These are phyloP conservation scores for Campylomormyrus tamandua DNA, from an alignment of 2,113 vertebrate species.

Conservation along the genomic window DNA sequence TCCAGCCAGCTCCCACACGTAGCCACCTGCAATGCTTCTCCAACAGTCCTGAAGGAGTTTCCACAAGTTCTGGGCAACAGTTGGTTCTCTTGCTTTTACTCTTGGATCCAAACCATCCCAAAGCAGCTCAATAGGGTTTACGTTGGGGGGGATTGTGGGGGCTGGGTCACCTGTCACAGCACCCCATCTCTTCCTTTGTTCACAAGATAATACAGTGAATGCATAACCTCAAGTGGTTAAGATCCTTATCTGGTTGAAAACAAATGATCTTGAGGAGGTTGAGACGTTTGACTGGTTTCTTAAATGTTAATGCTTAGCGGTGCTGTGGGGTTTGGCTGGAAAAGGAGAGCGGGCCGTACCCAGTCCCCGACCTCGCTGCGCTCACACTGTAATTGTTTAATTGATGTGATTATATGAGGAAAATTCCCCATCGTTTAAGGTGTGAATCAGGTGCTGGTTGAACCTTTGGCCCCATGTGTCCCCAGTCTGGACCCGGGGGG, in stretches of 20 bases:
- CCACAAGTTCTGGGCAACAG: background rate
- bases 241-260: background rate
- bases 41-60: background rate
- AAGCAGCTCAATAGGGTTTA: background rate
- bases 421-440: background rate
- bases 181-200: background rate
- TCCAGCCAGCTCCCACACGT: background rate
- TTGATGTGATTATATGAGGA: background rate
- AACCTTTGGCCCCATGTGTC: background rate
- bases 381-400: background rate
- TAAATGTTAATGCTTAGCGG: background rate
- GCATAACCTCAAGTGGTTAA: background rate
- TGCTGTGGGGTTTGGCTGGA: background rate
- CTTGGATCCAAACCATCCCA: background rate
- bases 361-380: background rate
- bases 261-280: background rate
- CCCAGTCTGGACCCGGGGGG: slow-evolving; percentile 84
- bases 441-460: background rate
- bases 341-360: background rate
- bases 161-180: background rate
- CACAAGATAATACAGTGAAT: background rate
- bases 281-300: background rate
- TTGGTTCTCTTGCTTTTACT: background rate
- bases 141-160: background rate
- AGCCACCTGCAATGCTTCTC: background rate